These are phyloP conservation scores for Rattus rattus DNA, from an alignment of 2,113 vertebrate genomes.

Conservation along the genomic window DNA sequence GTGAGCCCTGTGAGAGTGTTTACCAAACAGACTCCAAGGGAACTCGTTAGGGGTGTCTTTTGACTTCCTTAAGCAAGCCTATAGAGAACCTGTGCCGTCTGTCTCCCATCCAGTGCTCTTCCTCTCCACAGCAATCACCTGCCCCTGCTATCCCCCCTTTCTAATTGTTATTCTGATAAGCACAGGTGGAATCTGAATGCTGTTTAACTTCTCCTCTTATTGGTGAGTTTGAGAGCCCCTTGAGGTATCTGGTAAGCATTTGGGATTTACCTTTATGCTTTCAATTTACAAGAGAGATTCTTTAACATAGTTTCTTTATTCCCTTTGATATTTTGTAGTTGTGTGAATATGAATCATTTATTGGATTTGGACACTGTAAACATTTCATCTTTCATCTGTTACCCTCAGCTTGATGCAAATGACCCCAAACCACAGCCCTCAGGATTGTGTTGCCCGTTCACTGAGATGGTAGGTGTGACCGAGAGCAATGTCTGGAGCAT, in stretches of 20 bases:
- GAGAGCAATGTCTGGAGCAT: background rate
- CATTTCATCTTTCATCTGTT: background rate
- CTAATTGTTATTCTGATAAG: rapidly evolving
- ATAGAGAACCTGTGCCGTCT: background rate
- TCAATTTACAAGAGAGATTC: background rate
- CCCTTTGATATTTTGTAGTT: background rate
- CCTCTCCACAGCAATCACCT: rapidly evolving
- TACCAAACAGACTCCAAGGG: background rate
- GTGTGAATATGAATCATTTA: background rate
- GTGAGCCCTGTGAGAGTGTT: background rate
- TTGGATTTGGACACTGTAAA: background rate
- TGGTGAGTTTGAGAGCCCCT: background rate
- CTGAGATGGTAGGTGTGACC: rapidly evolving
- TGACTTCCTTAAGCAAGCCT: background rate
- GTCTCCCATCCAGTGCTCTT: background rate
- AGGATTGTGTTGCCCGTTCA: rapidly evolving
- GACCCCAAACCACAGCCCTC: background rate
- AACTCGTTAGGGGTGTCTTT: background rate
- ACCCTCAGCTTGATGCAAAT: background rate
- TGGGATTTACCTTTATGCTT: background rate
- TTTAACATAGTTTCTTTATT: background rate
- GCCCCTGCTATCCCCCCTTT: background rate
- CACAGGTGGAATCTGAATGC: background rate
- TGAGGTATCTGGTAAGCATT: rapidly evolving
- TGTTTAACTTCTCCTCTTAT: background rate